These are phyloP conservation scores for Andrena trimmerana DNA, from an alignment of 2,888 invertebrate genomes.

Conservation along the genomic window DNA sequence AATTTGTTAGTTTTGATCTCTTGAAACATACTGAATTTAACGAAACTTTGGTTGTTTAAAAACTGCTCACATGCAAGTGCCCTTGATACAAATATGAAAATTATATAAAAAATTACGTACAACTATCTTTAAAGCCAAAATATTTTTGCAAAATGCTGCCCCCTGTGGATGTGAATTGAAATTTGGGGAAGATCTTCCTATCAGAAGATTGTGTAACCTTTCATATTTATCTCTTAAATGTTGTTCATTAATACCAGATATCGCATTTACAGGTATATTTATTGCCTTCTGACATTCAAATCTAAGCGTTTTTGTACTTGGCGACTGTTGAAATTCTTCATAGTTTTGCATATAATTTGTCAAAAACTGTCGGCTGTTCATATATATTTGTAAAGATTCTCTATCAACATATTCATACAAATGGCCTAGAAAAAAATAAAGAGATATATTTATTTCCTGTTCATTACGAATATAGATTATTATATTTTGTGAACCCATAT, in stretches of 20 bases:
- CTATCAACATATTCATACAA: conserved; percentile 65
- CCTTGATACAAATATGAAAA: not conserved
- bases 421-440: conserved; percentile 39
- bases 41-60: not conserved
- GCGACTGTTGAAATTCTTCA: conserved; percentile 87
- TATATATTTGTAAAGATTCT: conserved; percentile 87
- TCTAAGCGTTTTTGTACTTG: conserved; percentile 90
- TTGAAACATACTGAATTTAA: not conserved
- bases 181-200: conserved; percentile 89
- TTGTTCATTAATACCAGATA: conserved; percentile 90
- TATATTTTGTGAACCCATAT: not conserved
- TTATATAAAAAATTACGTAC: conserved; percentile 83
- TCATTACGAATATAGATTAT: not conserved
- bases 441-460: not conserved
- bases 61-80: not conserved
- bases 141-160: conserved; percentile 88
- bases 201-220: conserved; percentile 90
- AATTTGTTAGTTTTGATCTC: not conserved
- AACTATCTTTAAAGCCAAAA: conserved; percentile 91
- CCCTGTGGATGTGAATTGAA: conserved; percentile 92
- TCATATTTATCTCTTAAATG: conserved; percentile 92
- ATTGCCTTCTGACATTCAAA: conserved; percentile 95
- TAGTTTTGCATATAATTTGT: conserved; percentile 87
- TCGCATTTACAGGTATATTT: conserved; percentile 94
- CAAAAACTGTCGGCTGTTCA: conserved; percentile 87